These are phyloP conservation scores for Riparia riparia DNA, from an alignment of 2,113 vertebrate species.

Conservation along the genomic window DNA sequence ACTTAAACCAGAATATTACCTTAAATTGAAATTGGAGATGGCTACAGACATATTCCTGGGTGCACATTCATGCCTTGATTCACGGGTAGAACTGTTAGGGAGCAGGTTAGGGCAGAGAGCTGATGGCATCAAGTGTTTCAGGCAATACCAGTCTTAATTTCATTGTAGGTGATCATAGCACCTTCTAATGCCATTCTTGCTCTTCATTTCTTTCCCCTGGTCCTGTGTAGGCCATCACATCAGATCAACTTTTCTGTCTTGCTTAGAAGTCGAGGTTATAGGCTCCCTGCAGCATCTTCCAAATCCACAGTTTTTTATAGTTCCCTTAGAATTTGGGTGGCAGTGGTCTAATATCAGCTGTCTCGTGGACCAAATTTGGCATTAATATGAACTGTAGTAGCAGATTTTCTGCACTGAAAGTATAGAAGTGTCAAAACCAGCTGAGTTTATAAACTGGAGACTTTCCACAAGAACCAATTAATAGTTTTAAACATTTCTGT, in stretches of 20 bases:
- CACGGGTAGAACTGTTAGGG: not conserved
- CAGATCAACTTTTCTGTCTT: not conserved
- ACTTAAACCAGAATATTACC: not conserved
- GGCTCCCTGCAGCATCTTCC: not conserved
- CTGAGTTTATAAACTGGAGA: not conserved
- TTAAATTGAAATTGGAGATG: not conserved
- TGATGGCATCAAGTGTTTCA: not conserved
- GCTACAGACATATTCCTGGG: not conserved
- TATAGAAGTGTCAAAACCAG: not conserved
- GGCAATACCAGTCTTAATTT: not conserved
- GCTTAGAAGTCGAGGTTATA: not conserved
- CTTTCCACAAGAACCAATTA: slow-evolving; percentile 17
- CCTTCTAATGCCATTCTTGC: not conserved
- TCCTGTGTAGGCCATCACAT: not conserved
- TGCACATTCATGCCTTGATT: not conserved
- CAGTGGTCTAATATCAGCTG: not conserved
- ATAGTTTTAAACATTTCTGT: slow-evolving; percentile 49
- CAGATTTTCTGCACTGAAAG: slow-evolving; percentile 22
- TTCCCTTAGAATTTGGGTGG: not conserved
- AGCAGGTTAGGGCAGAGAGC: not conserved
- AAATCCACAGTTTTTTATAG: not conserved
- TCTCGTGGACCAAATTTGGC: not conserved
- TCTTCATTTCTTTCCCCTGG: not conserved
- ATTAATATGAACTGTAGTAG: not conserved
- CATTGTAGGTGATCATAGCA: not conserved